These are phyloP conservation scores for Sitobion miscanthi DNA, from an alignment of 1,140 invertebrate genomes.

Conservation along the genomic window DNA sequence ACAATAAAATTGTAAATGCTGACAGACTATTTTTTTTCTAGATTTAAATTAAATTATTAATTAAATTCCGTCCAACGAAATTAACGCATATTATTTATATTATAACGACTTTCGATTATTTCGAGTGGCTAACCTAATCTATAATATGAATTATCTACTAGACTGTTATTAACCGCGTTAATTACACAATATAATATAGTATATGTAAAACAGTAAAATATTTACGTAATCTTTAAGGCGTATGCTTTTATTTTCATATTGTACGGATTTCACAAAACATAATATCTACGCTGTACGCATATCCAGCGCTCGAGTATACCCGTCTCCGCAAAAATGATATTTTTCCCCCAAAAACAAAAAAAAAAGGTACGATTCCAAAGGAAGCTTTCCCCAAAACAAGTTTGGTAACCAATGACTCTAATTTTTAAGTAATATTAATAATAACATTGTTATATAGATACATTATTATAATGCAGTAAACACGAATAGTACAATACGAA, in stretches of 20 bases:
- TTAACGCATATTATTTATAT: neutral
- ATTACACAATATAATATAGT: neutral
- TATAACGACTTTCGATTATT: neutral
- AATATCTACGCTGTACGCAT: too few species aligned
- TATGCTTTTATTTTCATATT: neutral
- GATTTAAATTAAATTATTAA: neutral
- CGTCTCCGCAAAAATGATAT: too few species aligned
- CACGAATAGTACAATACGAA: too few species aligned
- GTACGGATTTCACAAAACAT: neutral
- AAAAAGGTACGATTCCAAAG: too few species aligned
- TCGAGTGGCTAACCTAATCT: neutral
- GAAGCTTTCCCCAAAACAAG: too few species aligned
- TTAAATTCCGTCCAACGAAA: neutral
- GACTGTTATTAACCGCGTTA: neutral
- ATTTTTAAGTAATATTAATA: too few species aligned
- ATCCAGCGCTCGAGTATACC: too few species aligned
- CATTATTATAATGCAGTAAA: too few species aligned
- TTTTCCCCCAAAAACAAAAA: too few species aligned
- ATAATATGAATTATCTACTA: neutral
- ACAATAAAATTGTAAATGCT: neutral
- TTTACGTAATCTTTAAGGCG: neutral
- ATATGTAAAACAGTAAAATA: neutral
- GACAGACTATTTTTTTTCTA: neutral
- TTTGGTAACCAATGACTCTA: too few species aligned
- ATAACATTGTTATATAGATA: too few species aligned